Evolutionary conservation across 2,113 vertebrate genomes (phyloP), one percentile per base, ranked within the genome.

Genomic region (Hemicordylus capensis): DNA sequence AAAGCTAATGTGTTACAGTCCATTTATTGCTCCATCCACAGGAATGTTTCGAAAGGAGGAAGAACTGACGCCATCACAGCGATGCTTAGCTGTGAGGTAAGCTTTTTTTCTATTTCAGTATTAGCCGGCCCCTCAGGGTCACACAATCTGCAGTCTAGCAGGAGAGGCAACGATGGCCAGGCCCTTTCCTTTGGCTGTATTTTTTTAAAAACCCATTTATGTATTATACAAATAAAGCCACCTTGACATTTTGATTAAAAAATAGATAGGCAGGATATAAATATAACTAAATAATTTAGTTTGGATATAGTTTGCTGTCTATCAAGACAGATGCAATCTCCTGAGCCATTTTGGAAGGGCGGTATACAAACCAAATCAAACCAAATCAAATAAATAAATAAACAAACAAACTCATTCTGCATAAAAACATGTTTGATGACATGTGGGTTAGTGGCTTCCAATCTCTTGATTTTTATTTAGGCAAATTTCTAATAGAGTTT

Each of bases 11-110:
- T 39, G 4, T 58, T 58, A 20, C 28, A 12, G 3, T 66, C 20
- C 63, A 20, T 12, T 80, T 51, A 42, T 54, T 48, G n/a, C 67
- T 1, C 61, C 34, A 87, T 80, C 54, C 83, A 26, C 89, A 99
- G 99, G 99, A 86, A 95, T 99, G 96, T 95, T 97, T 88, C 96
- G 98, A 86, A 98, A 97, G 88, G 98, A 98, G 44, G 97, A 97
- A 76, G 98, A 98, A 64, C 96, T 99, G 93, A 98, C 96, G 20
- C 96, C 98, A 8, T 97, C 94, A 51, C 99, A 99, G 95, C 97
- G 96, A 93, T 97, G 97, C 88, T 95, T 99, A 80, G 99, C 98
- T 89, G 98, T 99, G 92, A 99, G 98, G 99, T 99, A 97, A 96
- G 97, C 95, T 94, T 90, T 86, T n/a, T 58, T 9, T 89, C 89